phyloP scores from a whole-genome alignment of 2,888 invertebrate species.

The Eilema griseolum region DNA sequence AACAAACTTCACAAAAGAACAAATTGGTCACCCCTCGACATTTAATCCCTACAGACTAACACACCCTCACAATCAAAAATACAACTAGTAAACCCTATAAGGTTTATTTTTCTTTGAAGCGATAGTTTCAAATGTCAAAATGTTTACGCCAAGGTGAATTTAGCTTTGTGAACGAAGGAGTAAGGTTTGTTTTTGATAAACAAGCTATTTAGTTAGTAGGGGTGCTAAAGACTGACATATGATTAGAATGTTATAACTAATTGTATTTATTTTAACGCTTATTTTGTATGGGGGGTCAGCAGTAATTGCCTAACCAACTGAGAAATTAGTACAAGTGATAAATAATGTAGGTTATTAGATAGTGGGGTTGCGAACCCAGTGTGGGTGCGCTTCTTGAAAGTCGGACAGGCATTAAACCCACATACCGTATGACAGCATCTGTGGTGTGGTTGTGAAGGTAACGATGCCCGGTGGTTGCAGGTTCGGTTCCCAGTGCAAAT shows the following conservation, averaged over 20 bases:
- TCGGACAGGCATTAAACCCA: too few species aligned
- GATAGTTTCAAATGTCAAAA: not conserved
- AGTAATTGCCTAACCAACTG: slow-evolving; percentile 15
- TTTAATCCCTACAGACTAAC: not conserved
- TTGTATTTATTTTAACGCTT: slow-evolving; percentile 38
- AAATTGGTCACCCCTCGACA: slow-evolving; percentile 19
- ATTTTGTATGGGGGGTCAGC: slow-evolving; percentile 17
- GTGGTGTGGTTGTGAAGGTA: too few species aligned
- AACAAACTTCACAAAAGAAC: slow-evolving; percentile 56
- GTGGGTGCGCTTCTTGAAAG: not conserved
- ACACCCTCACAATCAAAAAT: slow-evolving; percentile 18
- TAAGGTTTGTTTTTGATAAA: slow-evolving; percentile 21
- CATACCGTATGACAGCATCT: too few species aligned
- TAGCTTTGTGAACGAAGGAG: not conserved
- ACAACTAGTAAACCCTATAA: not conserved
- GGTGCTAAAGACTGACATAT: slow-evolving; percentile 17
- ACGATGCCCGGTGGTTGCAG: too few species aligned
- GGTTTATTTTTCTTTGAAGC: not conserved
- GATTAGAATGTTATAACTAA: slow-evolving; percentile 34
- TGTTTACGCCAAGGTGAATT: not conserved
- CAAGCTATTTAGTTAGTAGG: slow-evolving; percentile 19
- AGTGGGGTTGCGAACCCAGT: not conserved
- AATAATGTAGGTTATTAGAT: not conserved
- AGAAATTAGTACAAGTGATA: slow-evolving; percentile 10
- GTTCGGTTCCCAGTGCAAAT: too few species aligned